Conservation (phyloP, 2,888 invertebrate species). For the Lordiphosa fenestrarum region DNA sequence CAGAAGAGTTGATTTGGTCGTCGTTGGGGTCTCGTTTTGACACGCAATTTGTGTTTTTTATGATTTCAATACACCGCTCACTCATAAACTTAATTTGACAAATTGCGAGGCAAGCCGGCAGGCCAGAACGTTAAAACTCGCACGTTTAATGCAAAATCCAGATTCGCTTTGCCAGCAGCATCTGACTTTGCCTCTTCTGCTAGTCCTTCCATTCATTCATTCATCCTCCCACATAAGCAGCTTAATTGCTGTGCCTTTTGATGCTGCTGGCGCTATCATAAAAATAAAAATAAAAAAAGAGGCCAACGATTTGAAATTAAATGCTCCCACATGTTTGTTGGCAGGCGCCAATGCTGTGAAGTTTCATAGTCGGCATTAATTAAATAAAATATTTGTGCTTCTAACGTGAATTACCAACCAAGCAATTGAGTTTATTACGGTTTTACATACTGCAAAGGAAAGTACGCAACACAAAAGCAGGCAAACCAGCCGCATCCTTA, state of each 20-base stretch:
- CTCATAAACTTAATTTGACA: constrained; percentile 64
- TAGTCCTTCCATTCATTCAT: constrained; percentile 6
- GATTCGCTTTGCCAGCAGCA: not conserved
- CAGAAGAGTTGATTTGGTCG: constrained; percentile 7
- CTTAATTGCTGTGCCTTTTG: constrained; percentile 62
- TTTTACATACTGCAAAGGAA: not conserved
- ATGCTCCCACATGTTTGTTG: constrained; percentile 7
- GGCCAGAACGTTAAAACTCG: constrained; percentile 20
- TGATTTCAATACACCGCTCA: constrained; percentile 47
- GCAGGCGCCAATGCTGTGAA: constrained; percentile 24
- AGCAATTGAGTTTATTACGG: constrained; percentile 39
- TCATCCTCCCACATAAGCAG: constrained; percentile 49
- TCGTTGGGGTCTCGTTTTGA: constrained; percentile 20
- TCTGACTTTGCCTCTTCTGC: not conserved
- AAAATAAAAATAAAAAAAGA: constrained; percentile 37
- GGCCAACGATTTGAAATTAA: constrained; percentile 34
- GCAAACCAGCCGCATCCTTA: not conserved
- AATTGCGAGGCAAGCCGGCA: constrained; percentile 42
- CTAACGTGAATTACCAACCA: constrained; percentile 36
- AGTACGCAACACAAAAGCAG: not conserved
- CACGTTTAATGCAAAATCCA: constrained; percentile 22
- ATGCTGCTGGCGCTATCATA: constrained; percentile 39
- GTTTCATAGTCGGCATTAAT: constrained; percentile 40
- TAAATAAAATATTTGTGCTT: constrained; percentile 31
- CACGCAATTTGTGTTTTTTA: constrained; percentile 50